phyloP scores from a whole-genome alignment of 2,113 vertebrate genomes.

The Elanoides forficatus region DNA sequence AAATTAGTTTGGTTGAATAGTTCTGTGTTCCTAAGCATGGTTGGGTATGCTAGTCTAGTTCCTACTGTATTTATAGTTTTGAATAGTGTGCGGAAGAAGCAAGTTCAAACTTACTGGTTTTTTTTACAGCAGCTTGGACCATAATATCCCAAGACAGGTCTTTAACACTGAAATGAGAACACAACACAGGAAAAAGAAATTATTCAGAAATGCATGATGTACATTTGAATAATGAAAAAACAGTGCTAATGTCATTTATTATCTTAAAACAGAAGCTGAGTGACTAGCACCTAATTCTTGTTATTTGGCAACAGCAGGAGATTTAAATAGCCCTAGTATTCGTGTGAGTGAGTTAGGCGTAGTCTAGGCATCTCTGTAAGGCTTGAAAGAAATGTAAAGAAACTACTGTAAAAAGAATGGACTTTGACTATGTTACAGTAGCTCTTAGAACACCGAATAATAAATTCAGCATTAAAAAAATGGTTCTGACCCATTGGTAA shows the following conservation, averaged over 20 bases:
- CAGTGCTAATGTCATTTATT: not conserved
- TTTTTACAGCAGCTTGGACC: not conserved
- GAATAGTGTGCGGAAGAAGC: not conserved
- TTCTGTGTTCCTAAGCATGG: not conserved
- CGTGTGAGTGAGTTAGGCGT: accelerated
- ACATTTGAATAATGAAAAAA: not conserved
- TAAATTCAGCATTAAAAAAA: not conserved
- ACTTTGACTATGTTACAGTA: not conserved
- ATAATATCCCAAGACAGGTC: not conserved
- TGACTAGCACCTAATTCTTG: not conserved
- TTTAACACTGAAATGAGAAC: not conserved
- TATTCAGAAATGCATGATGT: not conserved
- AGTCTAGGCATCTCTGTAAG: not conserved
- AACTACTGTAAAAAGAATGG: not conserved
- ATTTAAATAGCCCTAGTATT: not conserved
- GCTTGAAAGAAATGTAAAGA: not conserved
- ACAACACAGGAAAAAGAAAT: not conserved
- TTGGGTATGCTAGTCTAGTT: not conserved
- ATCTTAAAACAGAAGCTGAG: not conserved
- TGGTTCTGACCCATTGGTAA: not conserved
- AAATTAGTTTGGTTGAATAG: not conserved
- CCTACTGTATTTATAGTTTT: not conserved
- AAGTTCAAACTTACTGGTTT: not conserved
- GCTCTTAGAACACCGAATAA: not conserved
- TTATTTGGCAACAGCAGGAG: not conserved